Evolutionary conservation across 2,113 vertebrate genomes (phyloP), one percentile per base, ranked within the genome.

Genomic region (Vombatus ursinus): DNA sequence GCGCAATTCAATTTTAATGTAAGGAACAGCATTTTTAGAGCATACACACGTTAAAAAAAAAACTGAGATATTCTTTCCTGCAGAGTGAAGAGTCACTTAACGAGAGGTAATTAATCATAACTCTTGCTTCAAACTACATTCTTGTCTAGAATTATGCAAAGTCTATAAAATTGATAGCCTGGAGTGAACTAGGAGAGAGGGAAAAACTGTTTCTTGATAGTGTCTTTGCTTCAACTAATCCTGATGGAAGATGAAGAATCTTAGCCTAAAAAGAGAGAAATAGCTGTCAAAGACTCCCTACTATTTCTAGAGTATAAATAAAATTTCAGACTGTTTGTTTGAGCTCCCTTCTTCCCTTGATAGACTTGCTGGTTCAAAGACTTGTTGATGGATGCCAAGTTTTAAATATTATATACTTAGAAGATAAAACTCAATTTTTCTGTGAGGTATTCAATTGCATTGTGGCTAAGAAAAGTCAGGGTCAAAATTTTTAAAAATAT

Each of bases 71-170:
- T 94, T 94, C 89, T 94, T 96, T 96, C 93, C 93, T 92, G 92
- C 96, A 97, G 93, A 96, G 90, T 92, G 95, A 96, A 93, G 97
- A 96, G 92, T 37, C 95, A 90, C 91, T 96, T 98, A 98, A 98
- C 0, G 31, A 97, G 96, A 91, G 96, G 96, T 96, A 97, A 97
- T 97, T 98, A 98, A 97, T 97, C 96, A 95, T 94, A 98, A 96
- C 94, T 93, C 94, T 97, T 96, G 95, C 94, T 96, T 97, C 97
- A 95, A 96, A 97, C 49, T 96, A 92, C 57, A 95, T 95, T 96
- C 95, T 97, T 97, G 94, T 96, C 0, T 0, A 93, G 95, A 96
- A 97, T 95, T 97, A 97, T 94, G 90, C 94, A 96, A 53, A 96
- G 52, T 96, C 94, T 97, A 91, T 97, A 95, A 98, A 97, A 97